Evolutionary conservation across 2,113 vertebrate species (phyloP), one percentile per base, ranked within the genome.

Genomic region (Microcebus tavaratra): DNA sequence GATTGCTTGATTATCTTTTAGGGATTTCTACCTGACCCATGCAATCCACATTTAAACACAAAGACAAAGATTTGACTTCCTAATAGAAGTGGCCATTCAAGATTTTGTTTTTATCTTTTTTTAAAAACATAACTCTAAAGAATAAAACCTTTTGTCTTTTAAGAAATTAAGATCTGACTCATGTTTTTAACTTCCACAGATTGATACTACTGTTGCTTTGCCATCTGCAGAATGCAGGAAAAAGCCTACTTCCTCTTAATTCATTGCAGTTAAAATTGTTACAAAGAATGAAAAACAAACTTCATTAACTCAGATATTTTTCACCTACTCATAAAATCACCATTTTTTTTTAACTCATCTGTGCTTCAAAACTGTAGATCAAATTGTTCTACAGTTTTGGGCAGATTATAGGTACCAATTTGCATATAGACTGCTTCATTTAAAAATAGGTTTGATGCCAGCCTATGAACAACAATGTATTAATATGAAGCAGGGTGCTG

Each of bases 301-400:
- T 87, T 79, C 42, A 86, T 75, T 70, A 78, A 67, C 36, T 93
- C 57, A 93, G 18, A 86, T 80, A 34, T 89, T 88, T 50, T 91
- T 92, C 18, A 75, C 55, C 55, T 85, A 76, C 29, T 87, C 11
- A 27, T 65, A 89, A 95, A 96, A 90, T 65, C 68, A 39, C 2
- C 8, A 48, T 21, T n/a, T 53, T 68, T 94, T 81, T 68, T 85
- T 53, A 67, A 88, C 63, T 65, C 45, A 50, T 53, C 5, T 76
- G 8, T 92, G 17, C 34, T 83, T 86, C 89, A 95, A 83, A 95
- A 63, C 4, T 91, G 18, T 27, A 82, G 27, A 91, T 80, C 42
- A 79, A 63, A 79, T 67, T 86, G 2, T 68, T 90, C 39, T 59
- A 80, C 29, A 70, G 18, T 68, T 85, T 94, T 57, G 21, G 57